phyloP scores from a whole-genome alignment of 2,113 vertebrate genomes.

The Progne subis region DNA sequence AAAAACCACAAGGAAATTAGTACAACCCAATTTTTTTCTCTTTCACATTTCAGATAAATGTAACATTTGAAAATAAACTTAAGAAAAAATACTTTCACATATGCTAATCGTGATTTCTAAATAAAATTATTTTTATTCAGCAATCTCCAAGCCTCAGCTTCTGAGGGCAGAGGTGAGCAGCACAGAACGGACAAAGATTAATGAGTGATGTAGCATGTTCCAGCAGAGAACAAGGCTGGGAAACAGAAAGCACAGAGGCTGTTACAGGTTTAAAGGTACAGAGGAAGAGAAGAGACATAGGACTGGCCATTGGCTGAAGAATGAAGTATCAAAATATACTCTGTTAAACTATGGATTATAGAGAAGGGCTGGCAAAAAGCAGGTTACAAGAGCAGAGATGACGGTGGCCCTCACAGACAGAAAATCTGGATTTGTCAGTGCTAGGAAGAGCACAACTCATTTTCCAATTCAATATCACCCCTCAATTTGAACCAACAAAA shows the following conservation, averaged over 20 bases:
- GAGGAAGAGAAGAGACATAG: not conserved
- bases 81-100: not conserved
- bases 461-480: not conserved
- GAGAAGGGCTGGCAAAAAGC: not conserved
- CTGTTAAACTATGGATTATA: not conserved
- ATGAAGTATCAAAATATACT: not conserved
- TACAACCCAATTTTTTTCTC: not conserved
- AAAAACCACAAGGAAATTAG: not conserved
- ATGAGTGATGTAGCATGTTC: not conserved
- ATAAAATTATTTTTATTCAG: not conserved
- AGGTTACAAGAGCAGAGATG: not conserved
- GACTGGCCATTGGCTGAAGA: not conserved
- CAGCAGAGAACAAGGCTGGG: not conserved
- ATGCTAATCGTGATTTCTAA: not conserved
- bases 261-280: not conserved
- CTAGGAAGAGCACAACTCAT: constrained; percentile 3
- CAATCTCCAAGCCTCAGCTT: not conserved
- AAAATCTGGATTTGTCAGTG: not conserved
- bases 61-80: not conserved
- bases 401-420: not conserved
- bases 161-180: not conserved
- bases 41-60: not conserved
- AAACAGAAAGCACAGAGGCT: not conserved
- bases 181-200: constrained; percentile 12
- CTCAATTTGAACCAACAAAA: not conserved